These are phyloP conservation scores for Bugula neritina DNA, from an alignment of 2,888 invertebrate genomes.

Conservation along the genomic window DNA sequence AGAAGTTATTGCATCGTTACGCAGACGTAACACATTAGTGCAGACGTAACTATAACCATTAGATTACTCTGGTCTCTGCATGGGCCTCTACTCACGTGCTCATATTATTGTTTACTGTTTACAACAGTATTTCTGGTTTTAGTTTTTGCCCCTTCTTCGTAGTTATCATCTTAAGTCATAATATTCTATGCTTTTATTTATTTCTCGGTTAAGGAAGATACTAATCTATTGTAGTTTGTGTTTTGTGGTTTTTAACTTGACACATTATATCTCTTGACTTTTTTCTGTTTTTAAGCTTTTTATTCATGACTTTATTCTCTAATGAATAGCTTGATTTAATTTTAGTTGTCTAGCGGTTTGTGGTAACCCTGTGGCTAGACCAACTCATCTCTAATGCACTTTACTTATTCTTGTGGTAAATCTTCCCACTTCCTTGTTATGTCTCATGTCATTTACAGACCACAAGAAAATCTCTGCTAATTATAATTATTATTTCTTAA, in stretches of 20 bases:
- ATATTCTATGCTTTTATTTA: background rate
- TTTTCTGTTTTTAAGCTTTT: background rate
- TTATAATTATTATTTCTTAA: constrained; percentile 2
- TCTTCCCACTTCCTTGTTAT: constrained; percentile 21
- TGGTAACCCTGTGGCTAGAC: background rate
- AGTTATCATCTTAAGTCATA: no score
- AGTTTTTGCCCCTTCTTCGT: no score
- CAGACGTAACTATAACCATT: no score
- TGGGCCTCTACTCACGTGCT: no score
- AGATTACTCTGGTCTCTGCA: no score
- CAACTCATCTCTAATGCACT: background rate
- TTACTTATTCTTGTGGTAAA: constrained; percentile 2
- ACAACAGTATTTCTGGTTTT: no score
- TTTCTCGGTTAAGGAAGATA: background rate
- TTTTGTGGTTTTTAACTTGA: background rate
- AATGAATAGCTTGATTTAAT: constrained; percentile 14
- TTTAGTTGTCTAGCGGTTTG: constrained; percentile 1
- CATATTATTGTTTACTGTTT: no score
- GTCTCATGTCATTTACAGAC: constrained; percentile 8
- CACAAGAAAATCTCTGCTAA: constrained; percentile 24
- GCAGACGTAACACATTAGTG: background rate
- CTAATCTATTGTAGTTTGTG: background rate
- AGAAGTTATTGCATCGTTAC: background rate
- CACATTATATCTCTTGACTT: background rate
- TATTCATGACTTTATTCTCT: constrained; percentile 14